Conservation (phyloP, 1,140 invertebrate genomes). For the Bombus affinis region DNA sequence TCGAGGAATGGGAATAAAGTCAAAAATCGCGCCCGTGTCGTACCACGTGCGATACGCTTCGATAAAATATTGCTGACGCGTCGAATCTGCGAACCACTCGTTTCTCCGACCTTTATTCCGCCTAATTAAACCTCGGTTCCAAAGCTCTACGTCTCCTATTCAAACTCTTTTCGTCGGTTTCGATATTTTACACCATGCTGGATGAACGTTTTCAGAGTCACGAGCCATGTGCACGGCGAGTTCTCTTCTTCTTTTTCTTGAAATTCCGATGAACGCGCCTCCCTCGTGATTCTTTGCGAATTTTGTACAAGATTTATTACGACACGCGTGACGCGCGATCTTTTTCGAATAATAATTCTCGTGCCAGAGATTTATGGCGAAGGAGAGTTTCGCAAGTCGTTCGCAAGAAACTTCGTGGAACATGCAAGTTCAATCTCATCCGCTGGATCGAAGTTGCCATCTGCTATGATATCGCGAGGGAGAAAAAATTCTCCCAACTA, state of each 20-base stretch:
- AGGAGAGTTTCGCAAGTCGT: not conserved
- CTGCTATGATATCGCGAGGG: not conserved
- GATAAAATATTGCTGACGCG: not conserved
- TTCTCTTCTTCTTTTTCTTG: not conserved
- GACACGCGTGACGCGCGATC: conserved; percentile 11
- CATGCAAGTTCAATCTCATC: conserved; percentile 41
- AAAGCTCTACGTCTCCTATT: not conserved
- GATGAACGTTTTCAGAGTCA: no score
- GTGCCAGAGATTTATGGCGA: conserved; percentile 45
- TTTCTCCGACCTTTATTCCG: not conserved
- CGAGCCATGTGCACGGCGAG: no score
- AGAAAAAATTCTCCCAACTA: not conserved
- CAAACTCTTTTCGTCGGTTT: not conserved
- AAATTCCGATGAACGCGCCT: not conserved
- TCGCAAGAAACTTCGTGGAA: conserved; percentile 1
- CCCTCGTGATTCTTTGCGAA: conserved; percentile 18
- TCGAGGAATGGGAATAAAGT: not conserved
- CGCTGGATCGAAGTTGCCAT: conserved; percentile 3
- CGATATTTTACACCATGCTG: no score
- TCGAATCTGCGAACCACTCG: not conserved
- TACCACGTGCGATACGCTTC: not conserved
- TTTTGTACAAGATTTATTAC: conserved; percentile 51
- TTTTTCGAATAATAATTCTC: conserved; percentile 54
- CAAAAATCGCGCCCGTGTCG: not conserved
- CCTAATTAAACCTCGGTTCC: not conserved